Evolutionary conservation across 2,888 invertebrate genomes (phyloP).

Genomic region (Unio pictorum): DNA sequence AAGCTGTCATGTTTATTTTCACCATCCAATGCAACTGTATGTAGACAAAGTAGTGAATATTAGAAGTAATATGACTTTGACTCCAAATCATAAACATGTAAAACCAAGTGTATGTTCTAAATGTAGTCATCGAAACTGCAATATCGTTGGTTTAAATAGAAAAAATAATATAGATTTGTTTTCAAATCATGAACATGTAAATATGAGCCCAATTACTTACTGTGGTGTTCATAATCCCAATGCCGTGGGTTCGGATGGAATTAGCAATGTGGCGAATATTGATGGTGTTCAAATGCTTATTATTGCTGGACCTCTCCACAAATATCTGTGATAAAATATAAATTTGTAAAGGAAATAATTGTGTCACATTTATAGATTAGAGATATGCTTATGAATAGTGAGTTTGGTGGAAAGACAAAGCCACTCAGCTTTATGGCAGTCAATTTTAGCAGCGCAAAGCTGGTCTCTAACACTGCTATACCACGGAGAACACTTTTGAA

Average conservation of each 20-base stretch:
- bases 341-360: neutral
- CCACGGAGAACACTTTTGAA: too few relatives aligned
- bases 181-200: neutral
- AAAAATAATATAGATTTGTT: neutral
- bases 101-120: constrained; percentile 65
- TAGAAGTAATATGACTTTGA: neutral
- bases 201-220: constrained; percentile 72
- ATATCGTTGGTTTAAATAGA: constrained; percentile 87
- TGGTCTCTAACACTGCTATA: too few relatives aligned
- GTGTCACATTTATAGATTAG: too few relatives aligned
- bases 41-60: too few relatives aligned
- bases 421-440: too few relatives aligned
- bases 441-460: too few relatives aligned
- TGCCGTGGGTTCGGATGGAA: constrained; percentile 96
- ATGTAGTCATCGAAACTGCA: constrained; percentile 95
- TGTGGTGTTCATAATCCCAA: constrained; percentile 95
- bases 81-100: too few relatives aligned
- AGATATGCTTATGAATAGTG: too few relatives aligned
- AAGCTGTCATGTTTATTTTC: too few relatives aligned
- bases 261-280: constrained; percentile 96
- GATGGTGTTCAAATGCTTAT: constrained; percentile 95
- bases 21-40: too few relatives aligned
- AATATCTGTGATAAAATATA: constrained; percentile 77
- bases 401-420: too few relatives aligned
- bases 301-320: constrained; percentile 90